Percentiles rank a stretch among this genome's conserved stretches.
Evolutionary conservation across 2,113 vertebrate species (phyloP).

Genomic region (Leucoraja erinaceus): DNA sequence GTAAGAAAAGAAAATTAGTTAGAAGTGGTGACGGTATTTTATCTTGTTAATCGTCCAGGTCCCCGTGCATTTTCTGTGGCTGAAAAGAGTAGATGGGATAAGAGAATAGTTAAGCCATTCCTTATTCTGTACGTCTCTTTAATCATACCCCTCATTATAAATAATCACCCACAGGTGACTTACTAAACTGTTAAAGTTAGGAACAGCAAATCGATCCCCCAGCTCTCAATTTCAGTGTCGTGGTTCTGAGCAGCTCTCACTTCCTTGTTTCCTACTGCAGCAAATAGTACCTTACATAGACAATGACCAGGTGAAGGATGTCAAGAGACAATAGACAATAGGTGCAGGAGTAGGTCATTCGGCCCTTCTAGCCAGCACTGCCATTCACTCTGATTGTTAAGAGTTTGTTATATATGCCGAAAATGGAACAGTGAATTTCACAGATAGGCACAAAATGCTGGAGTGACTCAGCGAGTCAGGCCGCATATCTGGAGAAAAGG

Average conservation of each 20-base stretch:
- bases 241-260: neutral
- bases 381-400: neutral
- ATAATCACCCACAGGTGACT: too few species aligned
- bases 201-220: neutral
- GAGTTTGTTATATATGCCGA: neutral
- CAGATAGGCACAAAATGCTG: too few species aligned
- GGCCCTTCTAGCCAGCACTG: too few species aligned
- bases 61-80: neutral
- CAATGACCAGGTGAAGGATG: too few species aligned
- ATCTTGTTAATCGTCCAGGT: neutral
- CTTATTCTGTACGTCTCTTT: neutral
- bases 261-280: neutral
- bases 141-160: neutral
- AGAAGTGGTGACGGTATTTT: neutral
- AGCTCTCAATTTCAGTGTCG: neutral
- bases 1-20: neutral
- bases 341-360: too few species aligned
- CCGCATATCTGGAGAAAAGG: too few species aligned
- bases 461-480: too few species aligned
- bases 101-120: neutral
- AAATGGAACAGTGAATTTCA: too few species aligned
- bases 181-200: neutral
- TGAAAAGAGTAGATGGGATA: neutral
- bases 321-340: neutral
- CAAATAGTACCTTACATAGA: too few species aligned